Evolutionary conservation across 2,888 invertebrate species (phyloP).

Genomic region (Hydropsyche betteni): DNA sequence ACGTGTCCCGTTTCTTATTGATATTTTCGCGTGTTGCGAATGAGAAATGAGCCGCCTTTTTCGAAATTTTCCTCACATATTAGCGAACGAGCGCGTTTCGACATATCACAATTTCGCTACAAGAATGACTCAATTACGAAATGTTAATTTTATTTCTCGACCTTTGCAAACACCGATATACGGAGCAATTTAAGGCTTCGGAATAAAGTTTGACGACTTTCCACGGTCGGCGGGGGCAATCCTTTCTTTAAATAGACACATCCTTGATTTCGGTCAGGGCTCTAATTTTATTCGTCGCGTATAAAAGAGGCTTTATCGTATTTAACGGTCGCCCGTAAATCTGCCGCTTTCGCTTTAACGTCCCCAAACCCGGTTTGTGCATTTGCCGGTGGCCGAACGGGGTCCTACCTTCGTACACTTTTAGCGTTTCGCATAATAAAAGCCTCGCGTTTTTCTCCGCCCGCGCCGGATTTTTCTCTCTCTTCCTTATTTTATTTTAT

Average conservation of each 20-base stretch:
- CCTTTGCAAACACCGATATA: too few species aligned
- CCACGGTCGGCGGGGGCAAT: neutral
- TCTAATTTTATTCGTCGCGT: slow-evolving; percentile 29
- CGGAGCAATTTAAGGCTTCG: too few species aligned
- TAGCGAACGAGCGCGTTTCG: too few species aligned
- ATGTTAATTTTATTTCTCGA: too few species aligned
- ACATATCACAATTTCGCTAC: too few species aligned
- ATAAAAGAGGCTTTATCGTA: slow-evolving; percentile 31
- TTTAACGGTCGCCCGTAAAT: slow-evolving; percentile 26
- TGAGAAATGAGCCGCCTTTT: too few species aligned
- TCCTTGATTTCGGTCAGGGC: slow-evolving; percentile 29
- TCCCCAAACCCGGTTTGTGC: slow-evolving; percentile 19
- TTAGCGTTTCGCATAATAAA: slow-evolving; percentile 28
- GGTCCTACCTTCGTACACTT: slow-evolving; percentile 21
- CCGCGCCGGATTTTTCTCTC: neutral
- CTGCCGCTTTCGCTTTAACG: slow-evolving; percentile 29
- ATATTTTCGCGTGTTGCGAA: neutral
- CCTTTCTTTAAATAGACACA: neutral
- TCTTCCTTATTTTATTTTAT: neutral
- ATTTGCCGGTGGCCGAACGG: neutral
- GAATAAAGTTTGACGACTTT: too few species aligned
- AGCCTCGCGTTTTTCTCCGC: slow-evolving; percentile 4
- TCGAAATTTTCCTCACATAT: too few species aligned
- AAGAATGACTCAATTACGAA: too few species aligned
- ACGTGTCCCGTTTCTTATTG: slow-evolving; percentile 12